phyloP scores from a whole-genome alignment of 2,888 invertebrate species.

The Parapristionchus giblindavisi region DNA sequence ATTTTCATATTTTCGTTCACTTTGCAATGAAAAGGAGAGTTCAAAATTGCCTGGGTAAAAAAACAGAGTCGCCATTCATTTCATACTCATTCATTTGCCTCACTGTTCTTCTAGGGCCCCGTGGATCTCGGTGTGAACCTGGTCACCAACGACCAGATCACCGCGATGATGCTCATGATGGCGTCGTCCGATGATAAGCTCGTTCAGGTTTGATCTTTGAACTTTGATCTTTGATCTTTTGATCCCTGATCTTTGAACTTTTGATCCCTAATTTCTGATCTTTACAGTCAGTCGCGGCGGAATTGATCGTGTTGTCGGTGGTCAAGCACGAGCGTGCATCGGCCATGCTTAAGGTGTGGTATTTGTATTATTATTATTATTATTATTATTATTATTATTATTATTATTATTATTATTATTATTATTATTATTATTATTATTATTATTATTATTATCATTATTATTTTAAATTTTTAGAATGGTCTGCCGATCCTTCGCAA shows the following conservation, averaged over 20 bases:
- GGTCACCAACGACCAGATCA: slow-evolving; percentile 79
- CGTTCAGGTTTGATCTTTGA: slow-evolving; percentile 75
- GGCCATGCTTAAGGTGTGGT: slow-evolving; percentile 71
- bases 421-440: not conserved
- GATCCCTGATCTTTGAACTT: not conserved
- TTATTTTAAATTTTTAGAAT: slow-evolving; percentile 74
- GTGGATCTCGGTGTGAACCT: slow-evolving; percentile 86
- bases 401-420: too few relatives aligned
- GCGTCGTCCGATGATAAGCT: slow-evolving; percentile 88
- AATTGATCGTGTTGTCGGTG: slow-evolving; percentile 93
- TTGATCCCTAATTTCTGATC: too few relatives aligned
- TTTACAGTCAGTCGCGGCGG: slow-evolving; percentile 89
- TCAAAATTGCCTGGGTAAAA: too few relatives aligned
- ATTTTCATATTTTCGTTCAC: too few relatives aligned
- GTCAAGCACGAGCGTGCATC: slow-evolving; percentile 96
- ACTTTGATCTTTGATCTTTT: not conserved
- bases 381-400: too few relatives aligned
- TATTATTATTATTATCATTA: not conserved
- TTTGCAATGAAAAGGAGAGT: too few relatives aligned
- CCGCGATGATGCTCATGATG: slow-evolving; percentile 96
- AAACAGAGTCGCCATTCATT: too few relatives aligned
- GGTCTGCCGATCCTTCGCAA: slow-evolving; percentile 93
- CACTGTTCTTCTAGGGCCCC: too few relatives aligned
- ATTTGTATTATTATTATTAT: too few relatives aligned
- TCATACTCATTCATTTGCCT: too few relatives aligned